phyloP scores from a whole-genome alignment of 2,797 vertebrate genomes.

The Glossophaga mutica region DNA sequence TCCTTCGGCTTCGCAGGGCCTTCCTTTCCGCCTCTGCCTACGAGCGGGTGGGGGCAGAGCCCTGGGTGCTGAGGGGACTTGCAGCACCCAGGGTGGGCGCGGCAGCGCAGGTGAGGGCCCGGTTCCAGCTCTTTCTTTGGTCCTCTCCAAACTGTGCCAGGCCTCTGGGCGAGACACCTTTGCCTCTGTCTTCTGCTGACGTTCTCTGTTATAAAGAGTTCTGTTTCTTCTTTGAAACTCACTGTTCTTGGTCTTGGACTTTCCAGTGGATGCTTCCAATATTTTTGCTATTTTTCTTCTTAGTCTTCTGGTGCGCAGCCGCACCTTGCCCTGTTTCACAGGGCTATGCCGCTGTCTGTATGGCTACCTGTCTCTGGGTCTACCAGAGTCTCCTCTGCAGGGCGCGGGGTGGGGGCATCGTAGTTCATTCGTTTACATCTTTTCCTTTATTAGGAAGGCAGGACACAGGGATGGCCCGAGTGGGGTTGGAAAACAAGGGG shows the following conservation, averaged over 20 bases:
- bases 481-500: background rate
- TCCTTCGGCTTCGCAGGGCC: background rate
- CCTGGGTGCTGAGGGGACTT: accelerated
- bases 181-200: background rate
- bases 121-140: background rate
- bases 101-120: too few species aligned
- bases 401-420: background rate
- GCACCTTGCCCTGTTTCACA: background rate
- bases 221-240: too few species aligned
- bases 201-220: background rate
- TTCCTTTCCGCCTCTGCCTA: background rate
- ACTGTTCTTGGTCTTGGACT: background rate
- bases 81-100: background rate
- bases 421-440: background rate
- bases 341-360: background rate
- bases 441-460: background rate
- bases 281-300: background rate
- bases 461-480: too few species aligned
- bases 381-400: background rate
- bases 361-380: background rate
- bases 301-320: background rate
- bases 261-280: background rate
- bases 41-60: background rate
- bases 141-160: background rate
- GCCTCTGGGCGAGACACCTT: background rate